These are phyloP conservation scores for Drosophila sucinea DNA, from an alignment of 1,140 invertebrate genomes.

Conservation along the genomic window DNA sequence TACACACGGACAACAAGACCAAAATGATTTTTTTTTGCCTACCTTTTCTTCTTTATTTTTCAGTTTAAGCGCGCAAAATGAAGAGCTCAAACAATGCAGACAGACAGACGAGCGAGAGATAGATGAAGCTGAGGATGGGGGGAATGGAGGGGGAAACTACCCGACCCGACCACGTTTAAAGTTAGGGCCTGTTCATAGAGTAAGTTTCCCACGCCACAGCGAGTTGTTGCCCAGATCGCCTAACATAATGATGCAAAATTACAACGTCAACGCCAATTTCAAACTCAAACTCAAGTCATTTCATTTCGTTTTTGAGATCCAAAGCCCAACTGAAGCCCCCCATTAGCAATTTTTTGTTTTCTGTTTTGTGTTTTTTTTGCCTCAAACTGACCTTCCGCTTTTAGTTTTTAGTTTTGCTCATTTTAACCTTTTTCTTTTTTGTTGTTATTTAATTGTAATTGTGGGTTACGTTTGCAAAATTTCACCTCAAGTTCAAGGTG, in stretches of 20 bases:
- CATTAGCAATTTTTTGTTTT: slow-evolving; percentile 17
- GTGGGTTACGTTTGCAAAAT: slow-evolving; percentile 27
- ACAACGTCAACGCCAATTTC: slow-evolving; percentile 65
- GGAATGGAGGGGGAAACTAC: background rate
- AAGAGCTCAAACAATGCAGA: slow-evolving; percentile 47
- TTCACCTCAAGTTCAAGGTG: slow-evolving; percentile 66
- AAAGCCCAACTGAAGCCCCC: background rate
- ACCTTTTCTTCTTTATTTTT: background rate
- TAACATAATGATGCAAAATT: slow-evolving; percentile 67
- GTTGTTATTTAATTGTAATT: slow-evolving; percentile 39
- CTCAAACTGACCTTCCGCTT: slow-evolving; percentile 47
- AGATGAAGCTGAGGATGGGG: background rate
- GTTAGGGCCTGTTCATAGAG: slow-evolving; percentile 20
- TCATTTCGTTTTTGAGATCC: background rate
- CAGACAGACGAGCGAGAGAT: background rate
- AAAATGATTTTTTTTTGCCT: background rate
- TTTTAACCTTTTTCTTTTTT: slow-evolving; percentile 28
- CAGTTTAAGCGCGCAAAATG: slow-evolving; percentile 24
- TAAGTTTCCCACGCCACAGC: slow-evolving; percentile 48
- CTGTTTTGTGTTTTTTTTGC: slow-evolving; percentile 42
- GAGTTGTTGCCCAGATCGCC: background rate
- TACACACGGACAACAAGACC: background rate
- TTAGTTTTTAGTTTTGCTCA: slow-evolving; percentile 34
- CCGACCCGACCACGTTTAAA: slow-evolving; percentile 18
- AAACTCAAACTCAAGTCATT: background rate